Percentiles rank a stretch among this genome's conserved stretches.
These are phyloP conservation scores for Glaucidium brasilianum DNA, from an alignment of 2,113 vertebrate genomes.

Conservation along the genomic window DNA sequence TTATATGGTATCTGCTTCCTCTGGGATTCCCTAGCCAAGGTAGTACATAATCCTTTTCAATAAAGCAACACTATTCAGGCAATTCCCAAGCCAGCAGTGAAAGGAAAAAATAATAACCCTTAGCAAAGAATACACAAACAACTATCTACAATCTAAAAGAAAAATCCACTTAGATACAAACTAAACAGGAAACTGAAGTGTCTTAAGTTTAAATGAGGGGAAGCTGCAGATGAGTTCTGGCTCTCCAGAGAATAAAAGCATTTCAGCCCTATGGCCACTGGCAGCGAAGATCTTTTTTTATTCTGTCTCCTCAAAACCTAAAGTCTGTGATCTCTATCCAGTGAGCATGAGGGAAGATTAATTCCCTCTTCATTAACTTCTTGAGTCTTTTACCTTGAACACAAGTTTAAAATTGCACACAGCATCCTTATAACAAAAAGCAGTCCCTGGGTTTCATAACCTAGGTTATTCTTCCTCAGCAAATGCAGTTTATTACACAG, in stretches of 20 bases:
- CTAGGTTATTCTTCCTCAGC: not conserved
- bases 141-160: constrained; percentile 47
- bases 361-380: not conserved
- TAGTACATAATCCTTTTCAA: constrained; percentile 42
- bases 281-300: not conserved
- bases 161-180: constrained; percentile 50
- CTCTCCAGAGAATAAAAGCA: constrained; percentile 15
- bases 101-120: constrained; percentile 54
- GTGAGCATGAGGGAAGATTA: not conserved
- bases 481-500: not conserved
- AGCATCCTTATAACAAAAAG: not conserved
- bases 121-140: constrained; percentile 57
- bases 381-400: not conserved
- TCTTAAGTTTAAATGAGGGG: constrained; percentile 47
- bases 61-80: constrained; percentile 33
- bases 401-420: not conserved
- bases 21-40: constrained; percentile 6
- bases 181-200: constrained; percentile 63
- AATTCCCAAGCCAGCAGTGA: constrained; percentile 48
- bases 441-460: not conserved
- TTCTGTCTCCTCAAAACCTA: constrained; percentile 2
- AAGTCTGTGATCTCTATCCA: not conserved
- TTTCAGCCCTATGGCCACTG: not conserved
- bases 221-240: constrained; percentile 38
- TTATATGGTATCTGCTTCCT: constrained; percentile 1